A percentile compares a stretch with the other conserved stretches of the same genome.
Conservation (phyloP, 2,797 vertebrate species). For the Pampus argenteus region DNA sequence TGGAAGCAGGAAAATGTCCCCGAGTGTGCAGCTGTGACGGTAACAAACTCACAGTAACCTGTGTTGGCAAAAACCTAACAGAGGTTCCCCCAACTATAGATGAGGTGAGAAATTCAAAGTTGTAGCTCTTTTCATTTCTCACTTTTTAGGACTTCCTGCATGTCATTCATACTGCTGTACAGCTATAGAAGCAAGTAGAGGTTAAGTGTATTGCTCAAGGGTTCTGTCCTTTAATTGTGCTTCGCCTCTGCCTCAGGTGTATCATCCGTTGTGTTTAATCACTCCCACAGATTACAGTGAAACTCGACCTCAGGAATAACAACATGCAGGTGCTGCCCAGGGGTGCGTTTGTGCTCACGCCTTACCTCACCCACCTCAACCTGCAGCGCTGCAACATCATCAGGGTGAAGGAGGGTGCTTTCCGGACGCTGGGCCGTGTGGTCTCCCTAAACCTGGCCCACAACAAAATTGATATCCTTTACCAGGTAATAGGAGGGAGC, state of each 20-base stretch:
- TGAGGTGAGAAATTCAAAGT: slow-evolving; percentile 82
- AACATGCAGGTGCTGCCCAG: slow-evolving; percentile 77
- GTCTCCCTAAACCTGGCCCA: slow-evolving; percentile 90
- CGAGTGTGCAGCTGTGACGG: slow-evolving; percentile 87
- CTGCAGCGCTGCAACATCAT: slow-evolving; percentile 88
- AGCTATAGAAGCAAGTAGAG: neutral
- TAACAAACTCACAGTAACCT: slow-evolving; percentile 80
- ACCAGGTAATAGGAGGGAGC: slow-evolving; percentile 78
- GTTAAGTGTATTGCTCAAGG: neutral
- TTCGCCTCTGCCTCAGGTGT: neutral
- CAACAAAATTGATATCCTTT: slow-evolving; percentile 88
- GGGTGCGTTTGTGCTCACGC: slow-evolving; percentile 84
- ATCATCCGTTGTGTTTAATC: neutral
- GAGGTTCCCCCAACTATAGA: slow-evolving; percentile 83
- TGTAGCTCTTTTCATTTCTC: neutral
- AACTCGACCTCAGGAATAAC: slow-evolving; percentile 89
- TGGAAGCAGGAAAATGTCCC: slow-evolving; percentile 80
- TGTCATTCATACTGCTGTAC: neutral
- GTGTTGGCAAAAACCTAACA: slow-evolving; percentile 86
- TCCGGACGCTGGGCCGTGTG: slow-evolving; percentile 89
- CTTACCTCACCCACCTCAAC: slow-evolving; percentile 89
- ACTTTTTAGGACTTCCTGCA: neutral
- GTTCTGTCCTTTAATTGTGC: neutral
- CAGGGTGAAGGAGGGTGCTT: slow-evolving; percentile 89
- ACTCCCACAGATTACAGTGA: slow-evolving; percentile 85